These are phyloP conservation scores for Rousettus leschenaultii DNA, from an alignment of 2,113 vertebrate genomes.

Conservation along the genomic window DNA sequence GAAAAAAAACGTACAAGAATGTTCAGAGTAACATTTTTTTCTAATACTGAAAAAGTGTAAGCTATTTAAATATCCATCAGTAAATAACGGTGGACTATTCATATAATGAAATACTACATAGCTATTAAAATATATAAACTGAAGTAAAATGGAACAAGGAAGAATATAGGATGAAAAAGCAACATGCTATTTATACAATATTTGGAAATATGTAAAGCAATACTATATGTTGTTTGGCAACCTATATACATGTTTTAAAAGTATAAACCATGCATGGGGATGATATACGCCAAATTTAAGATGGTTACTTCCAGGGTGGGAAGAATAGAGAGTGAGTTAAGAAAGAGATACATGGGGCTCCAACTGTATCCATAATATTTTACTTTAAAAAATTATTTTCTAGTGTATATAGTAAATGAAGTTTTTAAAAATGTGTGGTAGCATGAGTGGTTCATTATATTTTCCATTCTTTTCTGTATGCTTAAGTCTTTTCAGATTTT, in stretches of 20 bases:
- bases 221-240: not conserved
- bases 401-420: not conserved
- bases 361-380: not conserved
- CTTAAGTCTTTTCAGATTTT: not conserved
- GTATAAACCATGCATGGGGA: not conserved
- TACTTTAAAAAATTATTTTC: not conserved
- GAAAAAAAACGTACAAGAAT: not conserved
- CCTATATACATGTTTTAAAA: not conserved
- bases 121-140: not conserved
- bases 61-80: conserved; percentile 1
- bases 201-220: not conserved
- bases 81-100: not conserved
- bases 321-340: not conserved
- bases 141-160: conserved; percentile 19
- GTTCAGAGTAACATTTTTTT: not conserved
- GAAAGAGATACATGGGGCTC: not conserved
- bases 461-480: not conserved
- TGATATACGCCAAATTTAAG: conserved; percentile 16
- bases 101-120: not conserved
- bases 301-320: not conserved
- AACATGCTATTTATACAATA: not conserved
- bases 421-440: not conserved
- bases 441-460: not conserved
- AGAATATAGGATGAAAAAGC: not conserved
- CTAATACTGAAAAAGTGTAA: not conserved